These are phyloP conservation scores for Scolopax mira DNA, from an alignment of 2,113 vertebrate species.

Conservation along the genomic window DNA sequence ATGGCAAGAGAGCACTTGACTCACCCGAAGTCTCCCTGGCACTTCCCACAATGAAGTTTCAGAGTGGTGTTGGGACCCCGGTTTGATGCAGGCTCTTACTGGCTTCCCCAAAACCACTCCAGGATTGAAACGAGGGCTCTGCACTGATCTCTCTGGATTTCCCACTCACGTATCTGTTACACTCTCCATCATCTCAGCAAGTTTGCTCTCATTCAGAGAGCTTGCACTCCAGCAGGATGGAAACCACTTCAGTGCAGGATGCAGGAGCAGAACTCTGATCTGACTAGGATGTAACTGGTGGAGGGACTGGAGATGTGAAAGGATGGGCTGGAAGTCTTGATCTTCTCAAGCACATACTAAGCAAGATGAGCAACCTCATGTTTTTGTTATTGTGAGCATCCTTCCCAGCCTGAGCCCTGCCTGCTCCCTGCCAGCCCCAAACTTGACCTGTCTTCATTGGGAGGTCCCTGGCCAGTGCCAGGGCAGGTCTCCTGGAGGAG, in stretches of 20 bases:
- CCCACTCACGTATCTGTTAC: accelerated
- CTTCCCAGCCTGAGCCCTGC: background rate
- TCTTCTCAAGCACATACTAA: background rate
- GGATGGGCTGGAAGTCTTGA: background rate
- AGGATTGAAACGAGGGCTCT: background rate
- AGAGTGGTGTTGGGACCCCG: background rate
- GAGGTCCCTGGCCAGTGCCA: background rate
- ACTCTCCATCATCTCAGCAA: accelerated
- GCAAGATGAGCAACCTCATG: background rate
- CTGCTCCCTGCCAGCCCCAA: accelerated
- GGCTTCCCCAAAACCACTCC: background rate
- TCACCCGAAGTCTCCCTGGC: background rate
- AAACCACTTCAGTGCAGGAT: background rate
- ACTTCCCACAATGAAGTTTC: too few species aligned
- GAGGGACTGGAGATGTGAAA: background rate
- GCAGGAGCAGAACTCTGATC: background rate
- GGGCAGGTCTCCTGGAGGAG: background rate
- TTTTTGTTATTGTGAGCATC: background rate
- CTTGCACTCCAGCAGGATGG: background rate
- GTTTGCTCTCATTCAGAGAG: background rate
- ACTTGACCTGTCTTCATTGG: background rate
- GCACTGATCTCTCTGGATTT: background rate
- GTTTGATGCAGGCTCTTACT: background rate
- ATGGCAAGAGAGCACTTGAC: background rate
- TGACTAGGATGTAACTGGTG: background rate